phyloP scores from a whole-genome alignment of 1,140 invertebrate genomes.

The Pristionchus pacificus region DNA sequence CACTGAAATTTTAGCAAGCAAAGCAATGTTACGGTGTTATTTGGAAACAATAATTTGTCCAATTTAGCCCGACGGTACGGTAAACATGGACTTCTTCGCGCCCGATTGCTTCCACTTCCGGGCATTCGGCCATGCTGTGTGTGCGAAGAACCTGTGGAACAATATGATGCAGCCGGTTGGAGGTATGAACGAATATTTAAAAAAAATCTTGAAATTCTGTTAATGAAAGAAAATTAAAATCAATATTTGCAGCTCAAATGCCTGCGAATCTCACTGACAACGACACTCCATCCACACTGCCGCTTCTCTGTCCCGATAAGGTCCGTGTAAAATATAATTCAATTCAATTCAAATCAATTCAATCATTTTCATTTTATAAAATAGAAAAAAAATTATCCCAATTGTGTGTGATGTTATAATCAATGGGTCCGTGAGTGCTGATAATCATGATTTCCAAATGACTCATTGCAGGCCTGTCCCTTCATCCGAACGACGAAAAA shows the following conservation, averaged over 20 bases:
- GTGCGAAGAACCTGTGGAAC: slow-evolving; percentile 72
- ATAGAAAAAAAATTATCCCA: too few species aligned
- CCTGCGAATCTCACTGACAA: too few species aligned
- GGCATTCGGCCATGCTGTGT: slow-evolving; percentile 65
- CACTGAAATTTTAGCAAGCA: too few species aligned
- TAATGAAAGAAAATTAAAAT: too few species aligned
- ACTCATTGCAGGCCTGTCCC: slow-evolving; percentile 33
- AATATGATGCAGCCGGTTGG: slow-evolving; percentile 72
- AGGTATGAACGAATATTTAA: slow-evolving; percentile 62
- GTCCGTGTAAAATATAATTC: background rate
- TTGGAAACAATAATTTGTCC: too few species aligned
- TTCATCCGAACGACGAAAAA: slow-evolving; percentile 39
- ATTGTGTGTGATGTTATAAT: too few species aligned
- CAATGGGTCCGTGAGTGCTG: background rate
- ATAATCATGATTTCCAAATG: background rate
- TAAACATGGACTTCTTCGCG: slow-evolving; percentile 66
- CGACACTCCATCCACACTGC: too few species aligned
- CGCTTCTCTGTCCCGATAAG: background rate
- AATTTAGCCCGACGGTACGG: slow-evolving; percentile 52
- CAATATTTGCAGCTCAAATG: too few species aligned
- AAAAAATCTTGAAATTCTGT: too few species aligned
- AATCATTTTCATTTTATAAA: too few species aligned
- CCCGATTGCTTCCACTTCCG: slow-evolving; percentile 72
- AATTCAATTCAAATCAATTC: background rate
- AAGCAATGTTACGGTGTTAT: too few species aligned